Conservation (phyloP, 1,140 invertebrate species). For the Probaryconus sp. region DNA sequence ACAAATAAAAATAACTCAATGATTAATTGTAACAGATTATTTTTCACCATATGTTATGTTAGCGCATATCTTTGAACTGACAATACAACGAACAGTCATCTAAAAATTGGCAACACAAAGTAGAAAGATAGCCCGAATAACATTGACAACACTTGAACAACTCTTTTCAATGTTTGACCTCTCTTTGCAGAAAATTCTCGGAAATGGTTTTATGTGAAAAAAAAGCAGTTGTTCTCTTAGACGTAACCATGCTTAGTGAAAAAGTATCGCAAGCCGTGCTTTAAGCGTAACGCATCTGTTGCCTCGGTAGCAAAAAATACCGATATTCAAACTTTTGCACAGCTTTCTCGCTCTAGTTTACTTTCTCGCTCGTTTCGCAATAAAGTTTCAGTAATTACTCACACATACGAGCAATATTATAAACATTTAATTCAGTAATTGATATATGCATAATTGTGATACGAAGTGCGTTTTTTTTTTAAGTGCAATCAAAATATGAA, state of each 20-base stretch:
- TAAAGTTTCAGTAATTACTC: slow-evolving; percentile 33
- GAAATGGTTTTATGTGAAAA: slow-evolving; percentile 42
- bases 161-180: no score
- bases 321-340: slow-evolving; percentile 47
- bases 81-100: no score
- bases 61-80: no score
- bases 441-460: slow-evolving; percentile 13
- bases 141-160: no score
- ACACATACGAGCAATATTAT: slow-evolving; percentile 20
- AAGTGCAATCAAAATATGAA: no score
- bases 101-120: no score
- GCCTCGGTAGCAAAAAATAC: slow-evolving; percentile 44
- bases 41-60: no score
- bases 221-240: slow-evolving; percentile 47
- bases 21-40: no score
- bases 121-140: no score
- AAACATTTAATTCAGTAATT: slow-evolving; percentile 18
- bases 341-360: slow-evolving; percentile 51
- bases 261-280: slow-evolving; percentile 37
- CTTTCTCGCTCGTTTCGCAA: slow-evolving; percentile 46
- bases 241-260: slow-evolving; percentile 41
- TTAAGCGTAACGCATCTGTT: slow-evolving; percentile 45
- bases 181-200: not conserved
- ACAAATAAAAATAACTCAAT: no score
- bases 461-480: slow-evolving; percentile 2